Base-by-base conservation (phyloP, 92 coral and sea anemone species). In the Epizoanthus stellaris region DNA sequence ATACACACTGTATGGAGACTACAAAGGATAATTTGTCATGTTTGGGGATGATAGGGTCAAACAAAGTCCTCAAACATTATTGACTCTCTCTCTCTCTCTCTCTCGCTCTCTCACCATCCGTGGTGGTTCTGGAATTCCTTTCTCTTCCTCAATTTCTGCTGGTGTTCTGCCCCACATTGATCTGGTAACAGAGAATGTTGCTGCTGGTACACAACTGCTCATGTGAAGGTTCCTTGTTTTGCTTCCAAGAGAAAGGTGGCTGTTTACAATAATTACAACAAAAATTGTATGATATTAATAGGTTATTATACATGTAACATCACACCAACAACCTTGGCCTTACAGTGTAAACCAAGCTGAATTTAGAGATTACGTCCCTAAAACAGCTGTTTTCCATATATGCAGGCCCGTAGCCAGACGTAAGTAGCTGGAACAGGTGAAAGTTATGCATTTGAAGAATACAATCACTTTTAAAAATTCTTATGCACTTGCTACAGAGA, bases 141-240 rank as follows among this genome's bases (percentile, higher is more conserved):
- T 89, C 76, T 96, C 93, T 49, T 92, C 91, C 25, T 94, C 98
- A 20, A 94, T 76, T 60, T 96, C 98, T 14, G 88, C 85, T 4
- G 69, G 91, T 7, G 98, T 89, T 79, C 89, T 96, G 0, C 98
- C 98, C 95, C 95, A 89, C 30, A 91, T 60, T 34, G 95, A 96
- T 85, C 96, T 90, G 14, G 95, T 92, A 70, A 96, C 88, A 68
- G 98, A 96, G 70, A 96, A 96, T 16, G 92, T 94, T 7, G 92
- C 91, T 49, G 84, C 17, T 16, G 84, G 88, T 5, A 75, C 67
- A 69, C n/a, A 53, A 3, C 87, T 58, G n/a, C 92, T 89, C 39
- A 90, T 92, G 89, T 94, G 98, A 13, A 94, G 59, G 53, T 82
- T 86, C 17, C 67, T 71, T 7, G 80, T 80, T 64, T 70, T 73